phyloP scores from a whole-genome alignment of 2,888 invertebrate genomes.

The Digitonthophagus gazella region DNA sequence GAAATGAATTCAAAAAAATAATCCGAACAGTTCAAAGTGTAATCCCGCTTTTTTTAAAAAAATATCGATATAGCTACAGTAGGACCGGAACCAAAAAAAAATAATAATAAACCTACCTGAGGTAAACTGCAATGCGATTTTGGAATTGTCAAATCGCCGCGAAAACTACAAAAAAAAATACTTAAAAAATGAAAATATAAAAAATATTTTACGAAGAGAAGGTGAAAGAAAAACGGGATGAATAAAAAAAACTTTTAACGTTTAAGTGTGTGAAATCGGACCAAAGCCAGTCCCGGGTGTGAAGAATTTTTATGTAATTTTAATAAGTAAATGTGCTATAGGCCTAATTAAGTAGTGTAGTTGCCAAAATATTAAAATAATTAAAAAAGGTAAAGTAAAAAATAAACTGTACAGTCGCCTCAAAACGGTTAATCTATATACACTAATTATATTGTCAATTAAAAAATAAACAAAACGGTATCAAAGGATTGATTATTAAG shows the following conservation, averaged over 20 bases:
- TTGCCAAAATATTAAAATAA: neutral
- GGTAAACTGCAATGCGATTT: conserved; percentile 48
- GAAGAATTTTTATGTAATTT: neutral
- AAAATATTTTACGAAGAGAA: neutral
- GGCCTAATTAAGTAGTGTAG: neutral
- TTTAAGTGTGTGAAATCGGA: neutral
- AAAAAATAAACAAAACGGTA: neutral
- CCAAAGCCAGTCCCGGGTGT: neutral
- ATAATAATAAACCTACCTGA: conserved; percentile 29
- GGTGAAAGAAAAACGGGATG: neutral
- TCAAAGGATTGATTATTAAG: neutral
- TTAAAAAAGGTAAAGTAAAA: neutral
- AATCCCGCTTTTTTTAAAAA: neutral
- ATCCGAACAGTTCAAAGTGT: neutral
- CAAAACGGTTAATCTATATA: neutral
- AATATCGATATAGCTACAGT: neutral
- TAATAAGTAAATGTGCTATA: neutral
- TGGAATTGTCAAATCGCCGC: conserved; percentile 45
- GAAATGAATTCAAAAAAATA: neutral
- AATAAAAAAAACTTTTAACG: neutral
- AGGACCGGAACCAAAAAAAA: neutral
- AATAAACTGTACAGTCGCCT: neutral
- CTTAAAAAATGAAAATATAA: neutral
- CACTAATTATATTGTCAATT: neutral
- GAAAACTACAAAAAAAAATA: neutral